phyloP scores from a whole-genome alignment of 2,888 invertebrate species.

The Eugnorisma glareosa region DNA sequence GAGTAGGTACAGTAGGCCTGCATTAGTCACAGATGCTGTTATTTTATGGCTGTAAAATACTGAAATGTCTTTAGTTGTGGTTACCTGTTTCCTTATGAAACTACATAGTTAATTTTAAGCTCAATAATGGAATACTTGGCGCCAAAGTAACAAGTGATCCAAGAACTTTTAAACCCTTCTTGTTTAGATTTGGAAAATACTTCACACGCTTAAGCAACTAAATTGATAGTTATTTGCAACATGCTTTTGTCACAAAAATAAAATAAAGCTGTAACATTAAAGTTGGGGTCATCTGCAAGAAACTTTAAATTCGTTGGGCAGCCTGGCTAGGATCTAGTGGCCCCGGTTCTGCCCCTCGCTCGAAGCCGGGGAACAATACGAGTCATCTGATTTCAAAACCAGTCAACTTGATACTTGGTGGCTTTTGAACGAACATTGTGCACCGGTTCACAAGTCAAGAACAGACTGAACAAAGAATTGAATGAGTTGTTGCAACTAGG shows the following conservation, averaged over 20 bases:
- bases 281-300: background rate
- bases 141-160: background rate
- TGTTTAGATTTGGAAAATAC: background rate
- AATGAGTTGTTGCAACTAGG: background rate
- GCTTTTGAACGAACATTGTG: slow-evolving; percentile 18
- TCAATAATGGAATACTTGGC: background rate
- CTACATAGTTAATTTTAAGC: background rate
- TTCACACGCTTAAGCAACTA: background rate
- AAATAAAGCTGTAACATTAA: background rate
- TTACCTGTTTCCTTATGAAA: background rate
- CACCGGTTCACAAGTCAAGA: slow-evolving; percentile 18
- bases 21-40: background rate
- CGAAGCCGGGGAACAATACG: slow-evolving; percentile 38
- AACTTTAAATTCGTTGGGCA: slow-evolving; percentile 22
- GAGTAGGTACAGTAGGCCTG: background rate
- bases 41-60: background rate
- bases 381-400: slow-evolving; percentile 22
- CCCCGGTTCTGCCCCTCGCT: slow-evolving; percentile 18
- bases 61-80: background rate
- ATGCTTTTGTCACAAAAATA: background rate
- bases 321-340: slow-evolving; percentile 22
- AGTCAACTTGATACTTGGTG: slow-evolving; percentile 1
- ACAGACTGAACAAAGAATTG: background rate
- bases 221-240: background rate
- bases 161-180: background rate